These are phyloP conservation scores for Thamnaconus septentrionalis DNA, from an alignment of 2,113 vertebrate genomes.

Conservation along the genomic window DNA sequence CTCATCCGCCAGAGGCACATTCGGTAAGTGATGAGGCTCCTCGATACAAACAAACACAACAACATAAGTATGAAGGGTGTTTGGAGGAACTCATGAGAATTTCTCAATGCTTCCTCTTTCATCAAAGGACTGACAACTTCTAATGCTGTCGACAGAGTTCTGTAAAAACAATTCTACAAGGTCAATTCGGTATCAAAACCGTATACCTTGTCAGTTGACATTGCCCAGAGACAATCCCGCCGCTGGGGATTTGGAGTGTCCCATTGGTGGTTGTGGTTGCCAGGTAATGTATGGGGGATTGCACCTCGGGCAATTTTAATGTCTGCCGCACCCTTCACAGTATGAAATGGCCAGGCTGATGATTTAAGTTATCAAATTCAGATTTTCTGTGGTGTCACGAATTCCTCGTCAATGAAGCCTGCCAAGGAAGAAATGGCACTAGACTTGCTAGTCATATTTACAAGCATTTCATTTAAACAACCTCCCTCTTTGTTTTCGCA, in stretches of 20 bases:
- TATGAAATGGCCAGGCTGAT: constrained; percentile 54
- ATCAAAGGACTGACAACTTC: constrained; percentile 64
- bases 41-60: neutral
- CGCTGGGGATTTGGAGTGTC: constrained; percentile 33
- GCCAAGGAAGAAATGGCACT: constrained; percentile 22
- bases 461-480: neutral
- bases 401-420: constrained; percentile 78
- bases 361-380: constrained; percentile 56
- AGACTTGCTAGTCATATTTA: neutral
- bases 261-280: constrained; percentile 17
- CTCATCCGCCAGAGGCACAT: constrained; percentile 95
- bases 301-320: constrained; percentile 68
- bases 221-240: constrained; percentile 75
- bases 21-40: constrained; percentile 70
- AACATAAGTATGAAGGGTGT: neutral
- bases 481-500: constrained; percentile 35
- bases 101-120: constrained; percentile 70
- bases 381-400: constrained; percentile 71
- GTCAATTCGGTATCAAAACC: constrained; percentile 88
- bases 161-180: constrained; percentile 76
- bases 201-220: constrained; percentile 87
- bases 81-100: constrained; percentile 41
- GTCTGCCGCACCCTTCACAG: neutral
- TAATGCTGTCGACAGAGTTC: constrained; percentile 60
- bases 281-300: constrained; percentile 65